Percentiles rank a stretch among this genome's conserved stretches.
Conservation (phyloP, 2,888 invertebrate genomes). For the Pandemis heparana region DNA sequence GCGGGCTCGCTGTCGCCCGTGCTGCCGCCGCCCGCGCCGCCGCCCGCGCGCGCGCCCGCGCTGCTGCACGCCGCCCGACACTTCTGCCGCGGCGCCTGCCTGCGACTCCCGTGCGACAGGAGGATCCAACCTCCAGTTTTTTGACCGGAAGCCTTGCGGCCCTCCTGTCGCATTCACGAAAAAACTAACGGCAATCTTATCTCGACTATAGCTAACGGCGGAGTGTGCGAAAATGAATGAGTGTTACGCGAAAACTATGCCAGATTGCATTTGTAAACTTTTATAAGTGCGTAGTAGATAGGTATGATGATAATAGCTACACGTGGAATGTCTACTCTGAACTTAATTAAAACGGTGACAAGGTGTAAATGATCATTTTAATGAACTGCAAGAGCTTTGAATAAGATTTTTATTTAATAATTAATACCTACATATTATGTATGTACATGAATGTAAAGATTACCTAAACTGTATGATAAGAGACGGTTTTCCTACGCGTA, state of each 20-base stretch:
- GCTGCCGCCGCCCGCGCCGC: constrained; percentile 68
- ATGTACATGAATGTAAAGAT: constrained; percentile 51
- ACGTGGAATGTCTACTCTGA: constrained; percentile 52
- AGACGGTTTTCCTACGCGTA: constrained; percentile 50
- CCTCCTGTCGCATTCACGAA: constrained; percentile 72
- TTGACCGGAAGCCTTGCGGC: constrained; percentile 69
- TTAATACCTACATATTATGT: constrained; percentile 51
- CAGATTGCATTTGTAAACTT: constrained; percentile 23
- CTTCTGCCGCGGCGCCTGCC: constrained; percentile 73
- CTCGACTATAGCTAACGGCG: constrained; percentile 69
- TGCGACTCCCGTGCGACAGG: constrained; percentile 68
- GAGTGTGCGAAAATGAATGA: constrained; percentile 62
- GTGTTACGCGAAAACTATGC: constrained; percentile 31
- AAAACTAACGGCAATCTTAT: constrained; percentile 77
- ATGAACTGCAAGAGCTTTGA: constrained; percentile 76
- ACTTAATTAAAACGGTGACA: constrained; percentile 63
- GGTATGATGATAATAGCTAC: constrained; percentile 52
- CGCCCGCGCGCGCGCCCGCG: constrained; percentile 64
- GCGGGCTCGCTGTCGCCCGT: constrained; percentile 72
- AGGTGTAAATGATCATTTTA: constrained; percentile 70
- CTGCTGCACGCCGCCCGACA: constrained; percentile 72
- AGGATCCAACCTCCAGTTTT: constrained; percentile 62
- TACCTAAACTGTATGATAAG: constrained; percentile 49
- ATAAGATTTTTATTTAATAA: constrained; percentile 69
- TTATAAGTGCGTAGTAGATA: constrained; percentile 50